phyloP scores from a whole-genome alignment of 2,797 vertebrate genomes.

The Tolypeutes matacus region DNA sequence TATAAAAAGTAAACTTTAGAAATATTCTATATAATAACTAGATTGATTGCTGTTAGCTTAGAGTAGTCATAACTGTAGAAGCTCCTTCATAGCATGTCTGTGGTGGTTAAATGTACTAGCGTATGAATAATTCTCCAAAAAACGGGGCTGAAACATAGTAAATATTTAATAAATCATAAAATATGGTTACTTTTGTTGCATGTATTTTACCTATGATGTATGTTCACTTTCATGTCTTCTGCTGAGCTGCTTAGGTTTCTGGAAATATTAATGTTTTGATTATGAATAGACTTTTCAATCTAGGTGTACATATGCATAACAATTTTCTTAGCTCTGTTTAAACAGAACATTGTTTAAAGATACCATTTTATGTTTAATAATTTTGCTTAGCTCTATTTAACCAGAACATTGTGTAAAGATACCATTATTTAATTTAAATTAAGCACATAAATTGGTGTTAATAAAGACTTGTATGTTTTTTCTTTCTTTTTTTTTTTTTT shows the following conservation, averaged over 20 bases:
- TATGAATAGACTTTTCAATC: neutral
- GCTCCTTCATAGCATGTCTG: neutral
- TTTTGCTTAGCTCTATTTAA: neutral
- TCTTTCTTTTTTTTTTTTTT: neutral
- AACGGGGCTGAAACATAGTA: neutral
- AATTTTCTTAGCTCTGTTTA: neutral
- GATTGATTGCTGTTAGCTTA: neutral
- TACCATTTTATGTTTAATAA: too few species aligned
- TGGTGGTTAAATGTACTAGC: neutral
- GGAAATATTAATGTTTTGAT: neutral
- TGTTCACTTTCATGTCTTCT: neutral
- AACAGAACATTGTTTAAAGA: neutral
- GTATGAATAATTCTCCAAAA: neutral
- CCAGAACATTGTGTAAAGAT: neutral
- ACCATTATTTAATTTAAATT: neutral
- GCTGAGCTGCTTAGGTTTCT: neutral
- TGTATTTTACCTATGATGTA: slow-evolving; percentile 3
- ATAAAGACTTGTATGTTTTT: neutral
- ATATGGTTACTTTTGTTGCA: neutral
- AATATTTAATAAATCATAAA: neutral
- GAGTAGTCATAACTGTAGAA: neutral
- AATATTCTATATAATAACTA: neutral
- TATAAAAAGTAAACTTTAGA: neutral
- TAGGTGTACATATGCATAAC: neutral
- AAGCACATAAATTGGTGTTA: neutral